Conservation (phyloP, 2,113 vertebrate genomes). For the Mugil cephalus region DNA sequence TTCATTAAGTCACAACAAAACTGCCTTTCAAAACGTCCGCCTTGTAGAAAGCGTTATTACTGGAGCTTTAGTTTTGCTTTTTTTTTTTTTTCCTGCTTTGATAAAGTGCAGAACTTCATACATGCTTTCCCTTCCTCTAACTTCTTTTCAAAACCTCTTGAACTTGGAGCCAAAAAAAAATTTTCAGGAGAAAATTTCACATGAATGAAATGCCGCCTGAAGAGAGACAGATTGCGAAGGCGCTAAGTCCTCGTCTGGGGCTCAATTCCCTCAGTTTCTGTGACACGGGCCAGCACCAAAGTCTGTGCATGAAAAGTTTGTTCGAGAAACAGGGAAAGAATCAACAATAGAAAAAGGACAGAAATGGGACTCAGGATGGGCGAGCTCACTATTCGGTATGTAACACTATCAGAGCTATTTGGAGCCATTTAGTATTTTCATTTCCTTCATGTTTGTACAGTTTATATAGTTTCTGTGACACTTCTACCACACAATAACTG, state of each 20-base stretch:
- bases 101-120: constrained; percentile 61
- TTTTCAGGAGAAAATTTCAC: constrained; percentile 62
- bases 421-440: constrained; percentile 20
- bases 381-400: constrained; percentile 20
- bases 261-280: constrained; percentile 51
- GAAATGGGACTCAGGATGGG: constrained; percentile 27
- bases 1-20: constrained; percentile 57
- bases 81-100: constrained; percentile 57
- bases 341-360: constrained; percentile 48
- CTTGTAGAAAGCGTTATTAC: constrained; percentile 45
- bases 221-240: constrained; percentile 69
- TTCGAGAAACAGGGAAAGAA: neutral
- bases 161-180: constrained; percentile 59
- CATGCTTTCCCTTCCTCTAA: constrained; percentile 50
- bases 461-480: constrained; percentile 46
- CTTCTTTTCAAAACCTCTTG: constrained; percentile 66
- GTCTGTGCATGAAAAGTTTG: constrained; percentile 67
- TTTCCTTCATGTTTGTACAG: constrained; percentile 45
- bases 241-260: constrained; percentile 67
- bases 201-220: constrained; percentile 71
- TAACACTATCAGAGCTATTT: constrained; percentile 24
- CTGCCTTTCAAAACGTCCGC: constrained; percentile 43
- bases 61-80: constrained; percentile 51
- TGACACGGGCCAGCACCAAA: constrained; percentile 57
- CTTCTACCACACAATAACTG: constrained; percentile 54